Percentiles rank a stretch among this genome's conserved stretches.
phyloP scores from a whole-genome alignment of 1,140 invertebrate species.

The Zaprionus gabonicus region DNA sequence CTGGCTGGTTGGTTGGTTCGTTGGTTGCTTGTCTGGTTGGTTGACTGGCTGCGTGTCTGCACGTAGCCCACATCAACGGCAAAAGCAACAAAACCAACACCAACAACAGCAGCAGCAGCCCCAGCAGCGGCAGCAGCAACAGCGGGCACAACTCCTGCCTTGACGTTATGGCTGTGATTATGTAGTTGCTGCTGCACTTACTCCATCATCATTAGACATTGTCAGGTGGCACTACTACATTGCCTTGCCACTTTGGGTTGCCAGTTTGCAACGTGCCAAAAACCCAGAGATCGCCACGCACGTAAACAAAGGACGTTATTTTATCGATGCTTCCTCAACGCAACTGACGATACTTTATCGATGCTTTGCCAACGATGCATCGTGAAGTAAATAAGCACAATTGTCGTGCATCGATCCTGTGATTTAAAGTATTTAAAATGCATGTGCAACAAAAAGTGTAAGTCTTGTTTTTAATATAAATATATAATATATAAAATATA shows the following conservation, averaged over 20 bases:
- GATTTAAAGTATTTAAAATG: too few relatives aligned
- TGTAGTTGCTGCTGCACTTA: slow-evolving; percentile 52
- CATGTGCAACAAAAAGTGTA: too few relatives aligned
- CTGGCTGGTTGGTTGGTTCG: slow-evolving; percentile 49
- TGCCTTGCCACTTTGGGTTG: slow-evolving; percentile 60
- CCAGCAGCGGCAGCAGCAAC: slow-evolving; percentile 16
- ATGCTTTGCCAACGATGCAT: not conserved
- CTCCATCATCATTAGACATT: slow-evolving; percentile 72
- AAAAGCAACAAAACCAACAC: slow-evolving; percentile 29
- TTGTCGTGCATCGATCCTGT: too few relatives aligned
- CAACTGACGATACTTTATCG: not conserved
- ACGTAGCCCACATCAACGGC: slow-evolving; percentile 43
- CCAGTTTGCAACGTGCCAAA: slow-evolving; percentile 49
- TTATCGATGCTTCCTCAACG: not conserved
- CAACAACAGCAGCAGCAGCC: slow-evolving; percentile 17
- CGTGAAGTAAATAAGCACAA: too few relatives aligned
- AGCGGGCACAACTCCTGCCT: slow-evolving; percentile 9
- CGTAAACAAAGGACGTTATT: not conserved
- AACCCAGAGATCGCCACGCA: slow-evolving; percentile 15
- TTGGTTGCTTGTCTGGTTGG: slow-evolving; percentile 48
- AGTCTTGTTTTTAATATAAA: too few relatives aligned
- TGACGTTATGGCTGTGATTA: slow-evolving; percentile 60
- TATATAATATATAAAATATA: too few relatives aligned
- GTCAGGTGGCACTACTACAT: slow-evolving; percentile 58
- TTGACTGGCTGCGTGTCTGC: slow-evolving; percentile 59